Base-by-base conservation (phyloP, 2,797 vertebrate species). In the Chrosomus eos region DNA sequence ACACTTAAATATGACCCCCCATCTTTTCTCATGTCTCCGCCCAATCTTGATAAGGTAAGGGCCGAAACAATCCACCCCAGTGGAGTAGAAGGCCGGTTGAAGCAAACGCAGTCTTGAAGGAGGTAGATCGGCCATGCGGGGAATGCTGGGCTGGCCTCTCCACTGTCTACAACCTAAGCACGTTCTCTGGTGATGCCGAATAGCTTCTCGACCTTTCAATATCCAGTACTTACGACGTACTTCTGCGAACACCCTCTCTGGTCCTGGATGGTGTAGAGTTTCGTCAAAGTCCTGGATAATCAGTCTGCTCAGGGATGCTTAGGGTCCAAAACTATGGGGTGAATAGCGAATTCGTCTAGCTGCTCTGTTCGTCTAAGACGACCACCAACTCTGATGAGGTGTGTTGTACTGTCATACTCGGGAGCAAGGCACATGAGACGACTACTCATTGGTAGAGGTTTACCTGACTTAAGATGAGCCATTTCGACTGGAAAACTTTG, bases 241-340 rank as follows among this genome's bases (percentile, higher is more conserved):
- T 11, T 53, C 28, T 4, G 72, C 26, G 2, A 51, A 51, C 7
- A 31, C 26, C 6, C 14, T 26, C 18, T 74, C 43, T 19, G 26
- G 26, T 51, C 38, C 7, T 13, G 70, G 13, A 72, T 58, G 74
- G 16, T 51, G 45, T 19, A 76, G 16, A 5, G 2, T 40, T 40
- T 40, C 40, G 9, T 40, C 40, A 0, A 40, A 40, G 40, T 40
- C 31, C 74, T 79, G 33, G 16, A 86, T 86, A 18, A 48, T 16
- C 45, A 45, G 45, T 48, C 45, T 48, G n/a, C 55, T 88, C 2
- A 84, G 6, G 5, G 51, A 45, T 86, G 81, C n/a, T 60, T 9
- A 23, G 33, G 68, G 26, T 70, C 62, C 7, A 87, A 8, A 8
- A 81, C n/a, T 33, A 87, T 53, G 6, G 77, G 77, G n/a, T 87